phyloP scores from a whole-genome alignment of 2,113 vertebrate genomes.

The Pedionomus torquatus region DNA sequence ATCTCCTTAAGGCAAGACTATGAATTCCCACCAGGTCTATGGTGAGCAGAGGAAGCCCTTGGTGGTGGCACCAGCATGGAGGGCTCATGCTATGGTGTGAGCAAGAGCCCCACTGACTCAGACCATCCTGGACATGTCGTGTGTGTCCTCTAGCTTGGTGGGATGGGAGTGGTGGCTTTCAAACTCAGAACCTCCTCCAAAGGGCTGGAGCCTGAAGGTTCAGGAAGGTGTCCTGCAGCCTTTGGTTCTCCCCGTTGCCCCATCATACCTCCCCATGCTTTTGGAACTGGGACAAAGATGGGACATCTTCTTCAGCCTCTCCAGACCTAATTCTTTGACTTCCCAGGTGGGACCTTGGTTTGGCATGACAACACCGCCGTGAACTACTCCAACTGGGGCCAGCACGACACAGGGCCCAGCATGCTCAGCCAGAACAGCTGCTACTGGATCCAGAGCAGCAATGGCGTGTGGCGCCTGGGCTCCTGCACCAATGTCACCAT shows the following conservation, averaged over 20 bases:
- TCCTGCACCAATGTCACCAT: slow-evolving; percentile 91
- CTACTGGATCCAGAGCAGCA: slow-evolving; percentile 97
- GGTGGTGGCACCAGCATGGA: not conserved
- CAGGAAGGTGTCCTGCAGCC: not conserved
- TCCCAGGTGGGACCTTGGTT: slow-evolving; percentile 84
- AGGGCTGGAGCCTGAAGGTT: not conserved
- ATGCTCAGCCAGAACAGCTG: slow-evolving; percentile 94
- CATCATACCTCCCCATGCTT: not conserved
- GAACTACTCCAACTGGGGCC: slow-evolving; percentile 94
- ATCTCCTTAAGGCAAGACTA: not conserved
- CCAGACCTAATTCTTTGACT: not conserved
- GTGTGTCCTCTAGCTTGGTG: not conserved
- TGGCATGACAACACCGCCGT: slow-evolving; percentile 88
- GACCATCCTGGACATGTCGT: fast-evolving
- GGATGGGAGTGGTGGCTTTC: not conserved
- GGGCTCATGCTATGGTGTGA: not conserved
- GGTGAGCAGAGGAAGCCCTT: not conserved
- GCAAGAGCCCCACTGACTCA: not conserved
- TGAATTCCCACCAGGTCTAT: not conserved
- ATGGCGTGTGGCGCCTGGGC: slow-evolving; percentile 88
- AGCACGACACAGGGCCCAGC: slow-evolving; percentile 84
- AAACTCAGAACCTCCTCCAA: not conserved
- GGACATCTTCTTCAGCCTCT: not conserved
- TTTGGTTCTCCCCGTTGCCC: not conserved
- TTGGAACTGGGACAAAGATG: not conserved